These are phyloP conservation scores for Aphelocoma coerulescens DNA, from an alignment of 2,113 vertebrate species.

Conservation along the genomic window DNA sequence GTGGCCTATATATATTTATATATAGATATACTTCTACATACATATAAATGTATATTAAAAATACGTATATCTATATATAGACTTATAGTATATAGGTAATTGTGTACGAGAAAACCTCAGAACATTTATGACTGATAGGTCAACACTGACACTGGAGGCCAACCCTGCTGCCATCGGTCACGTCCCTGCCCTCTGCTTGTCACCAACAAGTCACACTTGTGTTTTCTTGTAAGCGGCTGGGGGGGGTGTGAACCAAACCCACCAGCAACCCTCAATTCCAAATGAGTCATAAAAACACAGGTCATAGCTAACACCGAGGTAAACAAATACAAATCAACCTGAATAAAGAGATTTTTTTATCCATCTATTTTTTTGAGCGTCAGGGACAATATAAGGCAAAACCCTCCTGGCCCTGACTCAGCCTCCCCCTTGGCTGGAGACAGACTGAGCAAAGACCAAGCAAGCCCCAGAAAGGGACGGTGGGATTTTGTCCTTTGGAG, in stretches of 20 bases:
- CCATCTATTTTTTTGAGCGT: background rate
- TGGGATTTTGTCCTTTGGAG: background rate
- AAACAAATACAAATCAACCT: slow-evolving; percentile 43
- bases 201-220: background rate
- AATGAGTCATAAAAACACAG: background rate
- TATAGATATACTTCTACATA: background rate
- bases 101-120: background rate
- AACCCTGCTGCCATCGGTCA: background rate
- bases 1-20: background rate
- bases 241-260: background rate
- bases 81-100: background rate
- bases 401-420: background rate
- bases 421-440: background rate
- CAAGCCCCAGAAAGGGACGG: background rate
- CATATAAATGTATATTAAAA: background rate
- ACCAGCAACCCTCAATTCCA: background rate
- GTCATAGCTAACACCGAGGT: background rate
- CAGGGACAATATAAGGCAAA: background rate
- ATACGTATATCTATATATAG: background rate
- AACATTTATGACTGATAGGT: background rate
- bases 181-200: background rate
- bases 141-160: background rate
- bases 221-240: background rate
- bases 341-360: background rate
- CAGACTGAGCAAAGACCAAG: background rate